Evolutionary conservation across 1,140 invertebrate species (phyloP).

Genomic region (Mactra quadrangularis): DNA sequence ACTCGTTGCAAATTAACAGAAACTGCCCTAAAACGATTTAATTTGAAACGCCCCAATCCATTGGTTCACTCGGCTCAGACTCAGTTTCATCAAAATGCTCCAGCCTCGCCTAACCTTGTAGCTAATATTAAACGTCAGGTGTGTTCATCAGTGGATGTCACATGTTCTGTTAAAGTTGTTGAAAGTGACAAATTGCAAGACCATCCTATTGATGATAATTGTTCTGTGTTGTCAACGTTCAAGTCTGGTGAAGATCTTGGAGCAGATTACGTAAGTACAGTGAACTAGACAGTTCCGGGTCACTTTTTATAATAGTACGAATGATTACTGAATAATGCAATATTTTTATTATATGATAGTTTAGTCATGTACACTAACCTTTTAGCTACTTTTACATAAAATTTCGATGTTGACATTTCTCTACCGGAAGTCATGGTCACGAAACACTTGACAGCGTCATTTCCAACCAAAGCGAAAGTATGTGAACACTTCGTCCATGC

Average conservation of each 20-base stretch:
- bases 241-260: neutral
- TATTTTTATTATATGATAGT: no score
- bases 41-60: neutral
- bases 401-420: no score
- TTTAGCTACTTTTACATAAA: no score
- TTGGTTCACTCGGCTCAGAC: no score
- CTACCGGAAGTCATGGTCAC: no score
- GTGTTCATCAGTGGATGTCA: neutral
- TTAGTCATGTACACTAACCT: no score
- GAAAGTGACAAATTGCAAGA: neutral
- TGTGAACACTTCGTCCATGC: no score
- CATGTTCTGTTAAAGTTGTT: neutral
- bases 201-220: neutral
- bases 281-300: no score
- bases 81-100: neutral
- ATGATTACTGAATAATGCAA: no score
- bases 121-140: conserved; percentile 3
- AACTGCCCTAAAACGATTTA: neutral
- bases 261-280: no score
- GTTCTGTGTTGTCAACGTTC: neutral
- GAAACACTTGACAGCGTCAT: neutral
- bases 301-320: no score
- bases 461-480: neutral
- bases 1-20: neutral
- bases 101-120: neutral